Percentiles rank a stretch among this genome's conserved stretches.
phyloP scores from a whole-genome alignment of 2,113 vertebrate genomes.

The Hipposideros armiger region DNA sequence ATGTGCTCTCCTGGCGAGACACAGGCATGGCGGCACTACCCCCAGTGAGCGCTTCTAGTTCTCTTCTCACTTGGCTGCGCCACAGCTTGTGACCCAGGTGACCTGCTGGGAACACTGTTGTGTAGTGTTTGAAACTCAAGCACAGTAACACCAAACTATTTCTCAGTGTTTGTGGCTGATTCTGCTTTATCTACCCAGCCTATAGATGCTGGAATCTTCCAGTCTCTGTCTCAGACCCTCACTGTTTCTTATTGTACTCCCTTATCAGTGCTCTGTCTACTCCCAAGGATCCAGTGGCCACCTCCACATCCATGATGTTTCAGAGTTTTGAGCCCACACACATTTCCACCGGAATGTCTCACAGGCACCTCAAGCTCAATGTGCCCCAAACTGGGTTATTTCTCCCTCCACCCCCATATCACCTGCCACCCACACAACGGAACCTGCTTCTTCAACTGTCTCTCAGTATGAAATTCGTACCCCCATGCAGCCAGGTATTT shows the following conservation, averaged over 20 bases:
- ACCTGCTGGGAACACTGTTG: neutral
- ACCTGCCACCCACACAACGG: neutral
- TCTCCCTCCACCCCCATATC: neutral
- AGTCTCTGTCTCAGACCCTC: neutral
- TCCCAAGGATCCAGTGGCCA: neutral
- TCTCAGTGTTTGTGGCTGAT: neutral
- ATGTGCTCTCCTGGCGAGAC: neutral
- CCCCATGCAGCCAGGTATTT: neutral
- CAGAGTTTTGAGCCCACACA: neutral
- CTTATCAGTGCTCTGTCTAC: neutral
- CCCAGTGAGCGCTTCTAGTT: neutral
- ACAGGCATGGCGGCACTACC: accelerated
- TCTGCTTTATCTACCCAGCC: neutral
- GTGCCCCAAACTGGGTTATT: neutral
- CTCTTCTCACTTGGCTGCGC: neutral
- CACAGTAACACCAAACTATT: neutral
- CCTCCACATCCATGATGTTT: neutral
- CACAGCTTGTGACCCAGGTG: neutral
- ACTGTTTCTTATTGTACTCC: neutral
- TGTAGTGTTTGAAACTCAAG: neutral
- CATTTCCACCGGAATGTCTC: neutral
- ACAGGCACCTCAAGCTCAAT: neutral
- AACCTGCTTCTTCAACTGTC: neutral
- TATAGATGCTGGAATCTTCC: neutral
- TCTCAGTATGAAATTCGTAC: neutral